A percentile compares a stretch with the other conserved stretches of the same genome.
Evolutionary conservation across 2,797 vertebrate genomes (phyloP).

Genomic region (Characodon lateralis): DNA sequence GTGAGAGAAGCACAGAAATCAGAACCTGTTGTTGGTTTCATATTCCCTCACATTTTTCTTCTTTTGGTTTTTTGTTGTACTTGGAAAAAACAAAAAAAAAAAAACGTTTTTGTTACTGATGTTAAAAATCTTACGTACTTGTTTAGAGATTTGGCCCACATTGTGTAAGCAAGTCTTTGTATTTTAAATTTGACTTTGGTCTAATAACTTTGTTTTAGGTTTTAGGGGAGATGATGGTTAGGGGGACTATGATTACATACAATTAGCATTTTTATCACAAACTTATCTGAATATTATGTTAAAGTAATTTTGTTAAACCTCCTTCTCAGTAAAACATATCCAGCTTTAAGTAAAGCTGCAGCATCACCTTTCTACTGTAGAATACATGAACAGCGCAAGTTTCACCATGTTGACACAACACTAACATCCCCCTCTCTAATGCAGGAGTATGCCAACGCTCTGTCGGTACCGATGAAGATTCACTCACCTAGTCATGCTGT

Average conservation of each 20-base stretch:
- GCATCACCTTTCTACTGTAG: too few species aligned
- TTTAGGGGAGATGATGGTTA: too few species aligned
- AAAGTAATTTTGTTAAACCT: not conserved
- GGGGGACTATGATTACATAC: not conserved
- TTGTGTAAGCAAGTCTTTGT: not conserved
- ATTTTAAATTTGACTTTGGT: not conserved
- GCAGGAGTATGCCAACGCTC: not conserved
- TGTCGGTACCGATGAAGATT: not conserved
- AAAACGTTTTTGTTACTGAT: not conserved
- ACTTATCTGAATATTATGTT: not conserved
- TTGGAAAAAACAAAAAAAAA: not conserved
- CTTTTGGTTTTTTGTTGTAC: constrained; percentile 17
- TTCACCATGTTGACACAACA: too few species aligned
- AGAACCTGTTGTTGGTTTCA: constrained; percentile 13
- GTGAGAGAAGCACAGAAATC: constrained; percentile 19
- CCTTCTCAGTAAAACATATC: too few species aligned
- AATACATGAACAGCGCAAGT: not conserved
- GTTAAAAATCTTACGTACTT: constrained; percentile 1
- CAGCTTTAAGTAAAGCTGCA: too few species aligned
- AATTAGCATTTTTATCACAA: not conserved
- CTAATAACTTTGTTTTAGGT: not conserved
- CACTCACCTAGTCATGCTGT: not conserved
- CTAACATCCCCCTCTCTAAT: too few species aligned
- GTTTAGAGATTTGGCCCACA: not conserved
- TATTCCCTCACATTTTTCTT: constrained; percentile 13